Conservation (phyloP, 2,888 invertebrate genomes). For the Chalcosyrphus nemorum region DNA sequence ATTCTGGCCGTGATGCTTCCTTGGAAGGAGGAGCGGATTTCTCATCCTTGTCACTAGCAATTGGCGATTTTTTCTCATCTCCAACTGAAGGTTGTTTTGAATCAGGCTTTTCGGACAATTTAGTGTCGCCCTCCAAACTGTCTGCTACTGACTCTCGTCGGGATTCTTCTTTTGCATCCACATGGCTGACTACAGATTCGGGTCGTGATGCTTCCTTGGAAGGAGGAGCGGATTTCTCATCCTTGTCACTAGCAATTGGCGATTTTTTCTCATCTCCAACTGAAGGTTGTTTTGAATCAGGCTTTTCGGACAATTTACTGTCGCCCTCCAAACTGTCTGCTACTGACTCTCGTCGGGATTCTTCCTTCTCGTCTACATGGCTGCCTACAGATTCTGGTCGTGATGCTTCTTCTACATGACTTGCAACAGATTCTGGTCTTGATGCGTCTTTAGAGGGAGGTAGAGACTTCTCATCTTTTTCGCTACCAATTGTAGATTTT, state of each 20-base stretch:
- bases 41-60: slow-evolving; percentile 39
- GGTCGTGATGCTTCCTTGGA: slow-evolving; percentile 50
- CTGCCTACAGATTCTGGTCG: slow-evolving; percentile 69
- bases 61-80: slow-evolving; percentile 35
- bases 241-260: slow-evolving; percentile 11
- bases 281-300: neutral
- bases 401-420: too few species aligned
- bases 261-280: slow-evolving; percentile 32
- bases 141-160: slow-evolving; percentile 45
- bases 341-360: slow-evolving; percentile 24
- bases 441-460: too few species aligned
- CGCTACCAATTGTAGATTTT: too few species aligned
- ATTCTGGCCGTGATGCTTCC: slow-evolving; percentile 57
- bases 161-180: slow-evolving; percentile 3
- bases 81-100: neutral
- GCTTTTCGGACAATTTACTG: slow-evolving; percentile 74
- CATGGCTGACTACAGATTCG: slow-evolving; percentile 62
- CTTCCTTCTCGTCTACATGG: slow-evolving; percentile 7
- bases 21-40: slow-evolving; percentile 53
- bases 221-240: slow-evolving; percentile 49
- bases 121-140: neutral
- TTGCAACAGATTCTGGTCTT: too few species aligned
- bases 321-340: slow-evolving; percentile 25
- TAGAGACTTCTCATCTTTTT: too few species aligned
- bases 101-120: slow-evolving; percentile 74